Percentiles rank a stretch among this genome's conserved stretches.
These are phyloP conservation scores for Pseudochaenichthys georgianus DNA, from an alignment of 2,797 vertebrate genomes.

Conservation along the genomic window DNA sequence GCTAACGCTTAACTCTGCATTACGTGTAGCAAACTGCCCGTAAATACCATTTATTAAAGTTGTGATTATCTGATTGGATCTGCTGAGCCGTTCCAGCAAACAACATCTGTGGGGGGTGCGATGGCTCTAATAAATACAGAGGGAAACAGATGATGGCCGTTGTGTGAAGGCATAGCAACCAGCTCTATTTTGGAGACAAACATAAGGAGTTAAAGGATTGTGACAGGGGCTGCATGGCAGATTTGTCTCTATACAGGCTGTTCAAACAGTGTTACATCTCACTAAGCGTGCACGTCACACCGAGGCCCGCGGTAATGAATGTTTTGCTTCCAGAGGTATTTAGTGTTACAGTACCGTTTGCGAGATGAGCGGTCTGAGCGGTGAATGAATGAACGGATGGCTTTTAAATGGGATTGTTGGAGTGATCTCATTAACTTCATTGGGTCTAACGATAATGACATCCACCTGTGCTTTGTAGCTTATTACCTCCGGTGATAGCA, in stretches of 20 bases:
- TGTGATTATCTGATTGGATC: constrained; percentile 35
- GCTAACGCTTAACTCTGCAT: constrained; percentile 25
- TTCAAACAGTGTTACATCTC: constrained; percentile 54
- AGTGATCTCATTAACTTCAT: constrained; percentile 28
- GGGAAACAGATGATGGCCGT: constrained; percentile 31
- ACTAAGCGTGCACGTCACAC: constrained; percentile 22
- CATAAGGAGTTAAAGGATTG: constrained; percentile 31
- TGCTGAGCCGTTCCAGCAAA: constrained; percentile 22
- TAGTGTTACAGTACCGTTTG: neutral
- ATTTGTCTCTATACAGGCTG: constrained; percentile 42
- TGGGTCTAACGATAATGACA: neutral
- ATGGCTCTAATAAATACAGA: constrained; percentile 33
- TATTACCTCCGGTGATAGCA: constrained; percentile 10
- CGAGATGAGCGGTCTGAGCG: constrained; percentile 1
- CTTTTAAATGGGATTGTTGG: neutral
- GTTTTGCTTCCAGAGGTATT: constrained; percentile 10
- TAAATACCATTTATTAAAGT: constrained; percentile 42
- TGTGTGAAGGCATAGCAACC: constrained; percentile 54
- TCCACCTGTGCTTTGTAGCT: neutral
- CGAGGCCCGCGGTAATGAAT: constrained; percentile 3
- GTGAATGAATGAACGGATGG: neutral
- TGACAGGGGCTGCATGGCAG: constrained; percentile 9
- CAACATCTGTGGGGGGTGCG: neutral
- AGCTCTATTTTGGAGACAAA: constrained; percentile 60
- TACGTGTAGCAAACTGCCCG: constrained; percentile 17